Evolutionary conservation across 2,797 vertebrate species (phyloP).

Genomic region (Channallabes apus): DNA sequence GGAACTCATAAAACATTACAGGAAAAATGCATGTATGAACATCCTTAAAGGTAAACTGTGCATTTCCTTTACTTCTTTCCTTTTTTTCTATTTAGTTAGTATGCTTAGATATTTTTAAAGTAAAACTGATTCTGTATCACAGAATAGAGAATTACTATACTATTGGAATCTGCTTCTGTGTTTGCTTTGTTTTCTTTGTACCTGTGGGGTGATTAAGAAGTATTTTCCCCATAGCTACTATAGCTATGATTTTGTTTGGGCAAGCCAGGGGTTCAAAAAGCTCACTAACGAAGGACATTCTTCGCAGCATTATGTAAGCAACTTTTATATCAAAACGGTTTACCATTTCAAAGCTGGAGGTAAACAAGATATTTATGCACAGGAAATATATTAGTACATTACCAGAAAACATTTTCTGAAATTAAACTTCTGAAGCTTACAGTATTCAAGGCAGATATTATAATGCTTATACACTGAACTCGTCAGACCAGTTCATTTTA

Average conservation of each 20-base stretch:
- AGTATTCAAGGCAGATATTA: neutral
- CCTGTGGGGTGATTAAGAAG: neutral
- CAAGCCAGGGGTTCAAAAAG: neutral
- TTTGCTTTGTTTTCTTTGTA: neutral
- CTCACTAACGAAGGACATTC: neutral
- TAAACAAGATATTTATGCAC: slow-evolving; percentile 20
- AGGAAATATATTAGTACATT: neutral
- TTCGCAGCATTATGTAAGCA: slow-evolving; percentile 13
- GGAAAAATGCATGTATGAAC: neutral
- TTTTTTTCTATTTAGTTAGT: neutral
- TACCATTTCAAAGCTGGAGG: neutral
- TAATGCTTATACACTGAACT: neutral
- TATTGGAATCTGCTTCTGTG: neutral
- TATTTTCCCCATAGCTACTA: neutral
- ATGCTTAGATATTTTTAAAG: neutral
- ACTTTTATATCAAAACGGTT: slow-evolving; percentile 12
- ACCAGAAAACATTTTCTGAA: slow-evolving; percentile 7
- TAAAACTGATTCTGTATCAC: neutral
- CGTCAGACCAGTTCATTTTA: neutral
- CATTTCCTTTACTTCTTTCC: neutral
- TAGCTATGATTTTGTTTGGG: neutral
- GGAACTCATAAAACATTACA: neutral
- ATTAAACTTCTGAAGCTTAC: neutral
- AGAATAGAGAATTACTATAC: neutral
- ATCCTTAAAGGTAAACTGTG: neutral